Evolutionary conservation across 2,888 invertebrate genomes (phyloP).

Genomic region (Phymatocera aterrima): DNA sequence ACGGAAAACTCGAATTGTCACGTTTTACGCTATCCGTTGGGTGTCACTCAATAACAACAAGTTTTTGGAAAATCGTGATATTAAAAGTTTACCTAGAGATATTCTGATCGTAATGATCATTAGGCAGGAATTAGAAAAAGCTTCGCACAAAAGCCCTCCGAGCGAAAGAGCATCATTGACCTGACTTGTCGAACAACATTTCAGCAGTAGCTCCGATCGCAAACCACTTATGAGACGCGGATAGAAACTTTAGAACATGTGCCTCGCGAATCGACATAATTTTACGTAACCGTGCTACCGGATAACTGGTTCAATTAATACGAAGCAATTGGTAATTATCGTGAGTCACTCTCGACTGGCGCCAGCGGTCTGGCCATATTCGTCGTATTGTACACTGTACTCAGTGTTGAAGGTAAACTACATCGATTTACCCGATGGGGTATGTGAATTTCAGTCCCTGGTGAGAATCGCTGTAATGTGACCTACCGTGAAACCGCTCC

Average conservation of each 20-base stretch:
- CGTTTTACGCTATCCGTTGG: too few species aligned
- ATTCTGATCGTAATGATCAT: neutral
- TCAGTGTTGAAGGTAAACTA: slow-evolving; percentile 30
- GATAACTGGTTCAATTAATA: slow-evolving; percentile 35
- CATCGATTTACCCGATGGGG: slow-evolving; percentile 29
- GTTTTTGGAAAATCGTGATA: neutral
- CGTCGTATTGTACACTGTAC: slow-evolving; percentile 24
- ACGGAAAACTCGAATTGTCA: too few species aligned
- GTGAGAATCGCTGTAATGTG: neutral
- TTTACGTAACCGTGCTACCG: slow-evolving; percentile 2
- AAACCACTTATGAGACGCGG: neutral
- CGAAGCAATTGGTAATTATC: slow-evolving; percentile 18
- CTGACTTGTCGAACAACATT: neutral
- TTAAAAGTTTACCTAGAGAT: neutral
- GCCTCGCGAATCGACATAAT: neutral
- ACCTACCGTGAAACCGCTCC: neutral
- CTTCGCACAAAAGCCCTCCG: neutral
- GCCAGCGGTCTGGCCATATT: slow-evolving; percentile 40
- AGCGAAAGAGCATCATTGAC: neutral
- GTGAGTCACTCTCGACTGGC: slow-evolving; percentile 33
- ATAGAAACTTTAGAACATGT: neutral
- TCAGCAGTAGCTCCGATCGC: neutral
- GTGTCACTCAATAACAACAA: neutral
- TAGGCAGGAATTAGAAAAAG: neutral
- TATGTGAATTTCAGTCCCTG: slow-evolving; percentile 24